A percentile compares a stretch with the other conserved stretches of the same genome.
Evolutionary conservation across 92 coral and sea anemone genomes (phyloP).

Genomic region (Zoanthus gigantus): DNA sequence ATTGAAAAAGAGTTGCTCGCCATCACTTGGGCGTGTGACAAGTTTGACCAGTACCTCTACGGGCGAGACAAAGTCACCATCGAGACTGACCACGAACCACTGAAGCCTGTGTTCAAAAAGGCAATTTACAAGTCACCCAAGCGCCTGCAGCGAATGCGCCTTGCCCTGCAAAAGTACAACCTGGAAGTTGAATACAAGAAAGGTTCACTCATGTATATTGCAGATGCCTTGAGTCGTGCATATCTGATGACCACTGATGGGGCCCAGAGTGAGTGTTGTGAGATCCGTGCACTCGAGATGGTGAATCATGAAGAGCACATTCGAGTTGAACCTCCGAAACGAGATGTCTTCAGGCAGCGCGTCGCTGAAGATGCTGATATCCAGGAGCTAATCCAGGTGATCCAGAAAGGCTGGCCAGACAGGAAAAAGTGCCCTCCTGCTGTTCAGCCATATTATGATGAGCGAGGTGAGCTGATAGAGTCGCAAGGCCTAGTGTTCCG

Average conservation of each 20-base stretch:
- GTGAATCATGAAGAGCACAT: conserved; percentile 51
- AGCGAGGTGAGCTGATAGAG: conserved; percentile 46
- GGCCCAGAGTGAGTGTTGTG: conserved; percentile 48
- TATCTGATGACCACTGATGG: conserved; percentile 49
- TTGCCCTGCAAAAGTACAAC: conserved; percentile 58
- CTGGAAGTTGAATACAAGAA: conserved; percentile 27
- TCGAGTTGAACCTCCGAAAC: conserved; percentile 44
- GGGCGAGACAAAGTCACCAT: conserved; percentile 49
- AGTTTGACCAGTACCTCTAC: conserved; percentile 70
- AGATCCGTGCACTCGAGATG: conserved; percentile 49
- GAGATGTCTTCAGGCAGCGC: conserved; percentile 42
- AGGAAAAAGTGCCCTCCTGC: conserved; percentile 52
- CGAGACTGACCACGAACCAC: conserved; percentile 61
- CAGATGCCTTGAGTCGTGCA: conserved; percentile 54
- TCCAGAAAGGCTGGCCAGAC: conserved; percentile 51
- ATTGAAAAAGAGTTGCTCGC: conserved; percentile 59
- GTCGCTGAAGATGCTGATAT: conserved; percentile 42
- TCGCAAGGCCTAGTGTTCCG: conserved; percentile 50
- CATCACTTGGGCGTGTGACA: conserved; percentile 59
- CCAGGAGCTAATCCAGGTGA: conserved; percentile 51
- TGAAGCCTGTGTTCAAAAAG: conserved; percentile 67
- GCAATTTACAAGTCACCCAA: conserved; percentile 68
- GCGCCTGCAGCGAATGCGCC: conserved; percentile 35
- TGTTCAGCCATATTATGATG: conserved; percentile 40
- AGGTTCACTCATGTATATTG: conserved; percentile 53